Base-by-base conservation (phyloP, 2,113 vertebrate genomes). In the Mesembrinibis cayennensis region DNA sequence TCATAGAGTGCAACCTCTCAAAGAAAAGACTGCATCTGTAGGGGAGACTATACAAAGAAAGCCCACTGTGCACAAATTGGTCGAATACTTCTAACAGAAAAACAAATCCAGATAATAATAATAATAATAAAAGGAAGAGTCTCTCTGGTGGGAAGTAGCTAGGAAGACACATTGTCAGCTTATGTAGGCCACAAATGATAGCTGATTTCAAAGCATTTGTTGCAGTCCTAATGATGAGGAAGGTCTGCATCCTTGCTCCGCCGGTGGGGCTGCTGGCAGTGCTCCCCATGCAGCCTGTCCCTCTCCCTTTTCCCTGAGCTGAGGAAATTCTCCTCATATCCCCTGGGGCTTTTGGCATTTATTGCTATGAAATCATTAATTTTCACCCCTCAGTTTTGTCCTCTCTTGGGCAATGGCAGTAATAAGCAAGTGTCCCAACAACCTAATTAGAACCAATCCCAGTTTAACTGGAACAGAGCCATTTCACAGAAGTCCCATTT, bases 51-150 rank as follows among this genome's bases (percentile, higher is more conserved):
- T 23, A 94, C 27, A 94, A 96, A 93, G 77, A 32, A 89, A 94
- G 32, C 69, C 78, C 32, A 47, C 83, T 82, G 94, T 73, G 65
- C 73, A 72, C n/a, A 95, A 91, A 96, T 93, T 89, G 95, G 66
- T 72, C 83, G 76, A 91, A 82, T 70, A 38, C 42, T 13, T 3
- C 53, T 42, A 89, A 84, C 23, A 73, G 83, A 82, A 85, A 91
- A 87, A 26, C 70, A 91, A 95, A 87, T 82, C 34, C 49, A 79
- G 30, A 87, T 72, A 42, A 88, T 59, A 76, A 66, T 40, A 76
- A 66, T 40, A 63, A 50, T 36, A 82, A 89, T n/a, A 56, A 87
- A 30, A 47, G 67, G 17, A 76, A 78, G 40, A 73, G 14, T 47
- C 32, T 89, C 21, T 61, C 25, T 30, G 40, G 49, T 20, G 29